A percentile compares a stretch with the other conserved stretches of the same genome.
Evolutionary conservation across 2,113 vertebrate species (phyloP).

Genomic region (Oostethus manadensis): DNA sequence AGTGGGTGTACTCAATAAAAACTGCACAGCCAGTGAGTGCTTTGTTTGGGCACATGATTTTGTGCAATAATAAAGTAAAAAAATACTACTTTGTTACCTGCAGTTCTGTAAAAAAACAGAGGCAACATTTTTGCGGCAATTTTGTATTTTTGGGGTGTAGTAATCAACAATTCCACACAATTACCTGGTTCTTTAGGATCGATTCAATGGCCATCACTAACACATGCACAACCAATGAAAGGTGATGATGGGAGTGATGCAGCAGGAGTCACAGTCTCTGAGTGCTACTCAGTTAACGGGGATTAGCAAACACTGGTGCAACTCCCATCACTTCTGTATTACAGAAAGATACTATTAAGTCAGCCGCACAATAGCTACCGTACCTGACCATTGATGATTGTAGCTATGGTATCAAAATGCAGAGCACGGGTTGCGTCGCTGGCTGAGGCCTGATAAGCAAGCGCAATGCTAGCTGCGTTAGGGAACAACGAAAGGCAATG

Average conservation of each 20-base stretch:
- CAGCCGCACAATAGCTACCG: background rate
- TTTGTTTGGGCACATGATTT: no score
- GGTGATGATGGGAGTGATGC: slow-evolving; percentile 18
- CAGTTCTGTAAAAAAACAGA: no score
- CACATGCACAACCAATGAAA: background rate
- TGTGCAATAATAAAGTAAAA: no score
- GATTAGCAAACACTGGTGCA: slow-evolving; percentile 8
- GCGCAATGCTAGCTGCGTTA: slow-evolving; percentile 42
- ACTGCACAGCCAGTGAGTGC: no score
- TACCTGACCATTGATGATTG: background rate
- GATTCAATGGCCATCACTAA: no score
- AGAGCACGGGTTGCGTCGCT: background rate
- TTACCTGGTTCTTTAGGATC: no score
- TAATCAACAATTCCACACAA: background rate
- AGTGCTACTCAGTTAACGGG: slow-evolving; percentile 34
- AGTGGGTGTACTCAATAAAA: no score
- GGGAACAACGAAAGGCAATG: slow-evolving; percentile 55
- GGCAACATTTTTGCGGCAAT: background rate
- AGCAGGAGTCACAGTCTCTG: slow-evolving; percentile 25
- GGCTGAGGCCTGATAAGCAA: slow-evolving; percentile 31
- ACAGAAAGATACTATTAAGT: background rate
- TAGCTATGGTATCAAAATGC: background rate
- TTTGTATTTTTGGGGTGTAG: no score
- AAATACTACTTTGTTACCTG: no score
- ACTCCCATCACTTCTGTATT: background rate